Percentiles rank a stretch among this genome's conserved stretches.
These are phyloP conservation scores for Coelogynopora nodosa DNA, from an alignment of 2,888 invertebrate species.

Conservation along the genomic window DNA sequence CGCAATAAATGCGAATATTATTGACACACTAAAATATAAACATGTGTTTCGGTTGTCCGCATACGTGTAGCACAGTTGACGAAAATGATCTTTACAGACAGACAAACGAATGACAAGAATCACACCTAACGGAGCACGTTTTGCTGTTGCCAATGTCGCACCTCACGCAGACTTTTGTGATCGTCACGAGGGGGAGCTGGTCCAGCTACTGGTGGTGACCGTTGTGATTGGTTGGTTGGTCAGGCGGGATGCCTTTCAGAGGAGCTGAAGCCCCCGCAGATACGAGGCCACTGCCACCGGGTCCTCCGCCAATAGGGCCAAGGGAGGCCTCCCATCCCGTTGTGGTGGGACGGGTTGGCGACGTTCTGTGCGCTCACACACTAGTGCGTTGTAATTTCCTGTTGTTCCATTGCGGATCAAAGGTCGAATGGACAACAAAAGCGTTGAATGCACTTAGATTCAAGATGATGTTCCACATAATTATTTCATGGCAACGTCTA, in stretches of 20 bases:
- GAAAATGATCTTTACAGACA: neutral
- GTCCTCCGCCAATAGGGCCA: too few species aligned
- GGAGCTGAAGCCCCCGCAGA: too few species aligned
- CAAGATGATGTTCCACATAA: neutral
- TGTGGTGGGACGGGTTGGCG: neutral
- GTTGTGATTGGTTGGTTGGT: neutral
- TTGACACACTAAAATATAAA: neutral
- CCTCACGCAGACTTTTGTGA: neutral
- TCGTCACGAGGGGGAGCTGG: neutral
- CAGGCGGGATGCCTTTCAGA: too few species aligned
- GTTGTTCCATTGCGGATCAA: neutral
- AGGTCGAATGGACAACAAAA: neutral
- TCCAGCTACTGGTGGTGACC: neutral
- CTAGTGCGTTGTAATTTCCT: neutral
- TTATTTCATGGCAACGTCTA: neutral
- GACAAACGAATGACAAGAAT: neutral
- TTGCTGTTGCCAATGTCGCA: neutral
- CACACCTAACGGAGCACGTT: neutral
- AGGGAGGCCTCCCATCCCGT: too few species aligned
- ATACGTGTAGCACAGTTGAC: neutral
- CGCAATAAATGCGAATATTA: neutral
- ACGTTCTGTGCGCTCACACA: neutral
- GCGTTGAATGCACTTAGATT: neutral
- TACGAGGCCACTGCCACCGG: too few species aligned
- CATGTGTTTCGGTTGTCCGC: neutral